Conservation (phyloP, 1,140 invertebrate species). For the Hylaeus anthracinus region DNA sequence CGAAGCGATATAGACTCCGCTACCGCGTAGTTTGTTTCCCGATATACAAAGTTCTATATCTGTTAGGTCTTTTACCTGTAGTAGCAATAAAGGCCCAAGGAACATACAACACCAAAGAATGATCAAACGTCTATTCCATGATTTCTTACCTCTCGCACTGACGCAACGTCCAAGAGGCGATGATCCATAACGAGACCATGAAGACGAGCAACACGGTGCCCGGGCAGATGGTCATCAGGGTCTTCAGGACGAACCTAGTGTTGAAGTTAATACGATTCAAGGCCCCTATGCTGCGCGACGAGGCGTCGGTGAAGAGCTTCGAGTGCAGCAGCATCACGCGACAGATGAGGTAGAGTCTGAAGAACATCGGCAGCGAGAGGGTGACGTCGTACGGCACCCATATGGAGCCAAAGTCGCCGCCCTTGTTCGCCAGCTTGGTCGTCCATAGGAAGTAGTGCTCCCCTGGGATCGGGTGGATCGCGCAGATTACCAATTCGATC, state of each 20-base stretch:
- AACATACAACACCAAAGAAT: too few species aligned
- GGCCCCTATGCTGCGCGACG: constrained; percentile 95
- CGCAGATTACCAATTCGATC: constrained; percentile 96
- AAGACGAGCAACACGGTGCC: constrained; percentile 98
- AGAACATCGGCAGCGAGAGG: constrained; percentile 99
- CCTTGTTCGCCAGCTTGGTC: constrained; percentile 96
- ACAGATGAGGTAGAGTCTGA: constrained; percentile 99
- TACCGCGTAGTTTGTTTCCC: too few species aligned
- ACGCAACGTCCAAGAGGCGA: constrained; percentile 98
- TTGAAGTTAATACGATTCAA: constrained; percentile 99
- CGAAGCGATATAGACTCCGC: too few species aligned
- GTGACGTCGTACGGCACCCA: constrained; percentile 97
- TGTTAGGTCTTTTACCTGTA: too few species aligned
- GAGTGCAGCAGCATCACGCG: constrained; percentile 99
- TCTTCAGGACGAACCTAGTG: constrained; percentile 99
- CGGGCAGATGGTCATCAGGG: constrained; percentile 99
- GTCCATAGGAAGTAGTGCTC: constrained; percentile 98
- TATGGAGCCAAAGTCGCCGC: constrained; percentile 90
- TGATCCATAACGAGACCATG: constrained; percentile 99
- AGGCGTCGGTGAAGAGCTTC: constrained; percentile 99
- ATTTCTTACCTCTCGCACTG: constrained; percentile 97
- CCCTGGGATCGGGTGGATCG: constrained; percentile 98
- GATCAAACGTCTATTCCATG: too few species aligned
- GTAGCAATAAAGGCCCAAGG: too few species aligned
- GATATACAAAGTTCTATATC: too few species aligned